Base-by-base conservation (phyloP, 1,140 invertebrate species). In the Littorina saxatilis region DNA sequence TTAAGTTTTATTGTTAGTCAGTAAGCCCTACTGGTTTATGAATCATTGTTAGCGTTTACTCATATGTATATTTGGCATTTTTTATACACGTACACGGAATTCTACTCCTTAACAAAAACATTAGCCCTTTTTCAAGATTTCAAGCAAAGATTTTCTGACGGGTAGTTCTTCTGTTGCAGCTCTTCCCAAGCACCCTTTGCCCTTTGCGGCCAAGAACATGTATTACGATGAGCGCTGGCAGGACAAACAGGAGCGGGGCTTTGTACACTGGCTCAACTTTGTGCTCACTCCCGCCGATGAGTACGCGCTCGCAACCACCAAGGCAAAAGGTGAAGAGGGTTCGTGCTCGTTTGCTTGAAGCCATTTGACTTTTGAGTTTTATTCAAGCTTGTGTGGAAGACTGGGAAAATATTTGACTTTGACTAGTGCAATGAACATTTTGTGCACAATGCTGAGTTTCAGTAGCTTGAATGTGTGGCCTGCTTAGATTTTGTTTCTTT, bases 231-330 rank as follows among this genome's bases (percentile, higher is more conserved):
- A 96, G 85, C 93, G 94, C 87, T 96, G 96, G 93, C 94, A 97
- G 17, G 94, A 95, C 70, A 95, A 95, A 82, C 96, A 98, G 90
- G 96, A 97, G 92, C 92, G 92, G 0, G 95, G 96, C 83, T 97
- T 98, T 86, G 96, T 95, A 83, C 95, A 96, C 83, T 98, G 97
- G 97, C 91, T 98, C 0, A 98, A 98, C 92, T 96, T 95, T 77
- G 92, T 98, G 47, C 91, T 98, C 1, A 96, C 96, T 3, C 96
- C 97, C 11, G 96, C 96, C 1, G 94, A 95, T 50, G 94, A 95
- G 72, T 87, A 88, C 79, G 78, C 85, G 37, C 80, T 83, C 37
- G 86, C 68, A 58, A 84, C 84, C 27, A 83, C 80, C 29, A 89
- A 89, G 55, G 80, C 83, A 2, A 91, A 89, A 89, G 89, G 90